Conservation (phyloP, 2,113 vertebrate species). For the Cygnus atratus region DNA sequence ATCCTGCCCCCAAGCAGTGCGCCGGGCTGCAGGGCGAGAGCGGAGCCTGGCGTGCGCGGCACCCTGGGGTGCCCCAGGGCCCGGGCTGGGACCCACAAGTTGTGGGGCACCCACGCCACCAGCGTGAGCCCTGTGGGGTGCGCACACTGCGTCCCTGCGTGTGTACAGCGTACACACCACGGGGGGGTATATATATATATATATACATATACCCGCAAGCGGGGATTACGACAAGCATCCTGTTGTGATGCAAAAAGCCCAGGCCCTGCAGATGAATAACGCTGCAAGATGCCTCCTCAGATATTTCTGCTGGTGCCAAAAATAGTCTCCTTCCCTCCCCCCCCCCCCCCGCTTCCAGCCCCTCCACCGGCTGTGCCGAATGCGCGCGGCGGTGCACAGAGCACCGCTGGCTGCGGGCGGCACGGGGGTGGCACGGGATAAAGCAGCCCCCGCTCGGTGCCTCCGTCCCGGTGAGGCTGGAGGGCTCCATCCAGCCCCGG, state of each 20-base stretch:
- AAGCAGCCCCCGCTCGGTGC: not conserved
- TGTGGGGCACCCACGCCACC: fast-evolving
- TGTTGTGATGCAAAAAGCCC: conserved; percentile 56
- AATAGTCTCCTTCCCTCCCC: conserved; percentile 58
- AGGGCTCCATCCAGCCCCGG: not conserved
- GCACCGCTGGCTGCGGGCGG: no score
- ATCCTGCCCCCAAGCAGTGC: not conserved
- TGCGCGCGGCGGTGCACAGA: not conserved
- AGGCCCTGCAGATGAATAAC: conserved; percentile 75
- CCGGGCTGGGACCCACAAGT: fast-evolving
- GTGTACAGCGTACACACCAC: not conserved
- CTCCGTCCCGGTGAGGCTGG: fast-evolving
- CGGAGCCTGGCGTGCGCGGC: fast-evolving
- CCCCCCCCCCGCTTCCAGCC: not conserved
- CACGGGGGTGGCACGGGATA: not conserved
- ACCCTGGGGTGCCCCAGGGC: not conserved
- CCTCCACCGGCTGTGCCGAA: conserved; percentile 9
- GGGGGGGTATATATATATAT: not conserved
- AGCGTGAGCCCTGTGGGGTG: not conserved
- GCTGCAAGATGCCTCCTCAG: conserved; percentile 66
- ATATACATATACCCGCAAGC: not conserved
- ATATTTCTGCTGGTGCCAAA: conserved; percentile 80
- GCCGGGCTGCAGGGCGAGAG: fast-evolving
- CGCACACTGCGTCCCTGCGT: not conserved
- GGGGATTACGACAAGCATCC: not conserved